A percentile compares a stretch with the other conserved stretches of the same genome.
Conservation (phyloP, 2,797 vertebrate genomes). For the Rhodeus uyekii region DNA sequence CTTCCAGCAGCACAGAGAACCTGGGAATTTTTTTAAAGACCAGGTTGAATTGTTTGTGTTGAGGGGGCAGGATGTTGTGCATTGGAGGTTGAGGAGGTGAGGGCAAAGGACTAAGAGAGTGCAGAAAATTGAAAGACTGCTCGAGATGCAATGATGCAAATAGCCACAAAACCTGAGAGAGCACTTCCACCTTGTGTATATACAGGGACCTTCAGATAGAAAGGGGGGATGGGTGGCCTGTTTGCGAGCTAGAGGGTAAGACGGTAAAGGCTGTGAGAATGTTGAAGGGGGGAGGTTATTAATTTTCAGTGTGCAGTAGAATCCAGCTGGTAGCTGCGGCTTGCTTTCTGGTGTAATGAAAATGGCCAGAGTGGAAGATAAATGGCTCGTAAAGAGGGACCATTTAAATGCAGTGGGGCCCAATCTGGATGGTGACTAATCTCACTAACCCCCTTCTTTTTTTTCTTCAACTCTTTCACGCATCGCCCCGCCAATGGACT, state of each 20-base stretch:
- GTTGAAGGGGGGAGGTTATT: constrained; percentile 83
- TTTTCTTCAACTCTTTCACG: constrained; percentile 17
- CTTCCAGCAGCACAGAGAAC: constrained; percentile 83
- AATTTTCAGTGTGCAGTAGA: constrained; percentile 94
- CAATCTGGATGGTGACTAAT: constrained; percentile 58
- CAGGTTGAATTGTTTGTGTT: constrained; percentile 91
- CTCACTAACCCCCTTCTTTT: constrained; percentile 35
- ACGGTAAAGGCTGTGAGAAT: constrained; percentile 65
- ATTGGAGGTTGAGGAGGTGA: constrained; percentile 76
- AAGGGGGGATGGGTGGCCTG: constrained; percentile 56
- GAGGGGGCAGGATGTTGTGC: constrained; percentile 77
- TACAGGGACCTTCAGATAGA: constrained; percentile 43
- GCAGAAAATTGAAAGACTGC: constrained; percentile 89
- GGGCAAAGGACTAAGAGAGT: constrained; percentile 87
- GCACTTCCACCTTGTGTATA: constrained; percentile 84
- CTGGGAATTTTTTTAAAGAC: constrained; percentile 89
- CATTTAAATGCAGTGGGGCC: constrained; percentile 96
- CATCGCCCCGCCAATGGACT: constrained; percentile 37
- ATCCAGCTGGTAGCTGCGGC: constrained; percentile 95
- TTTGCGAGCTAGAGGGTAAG: constrained; percentile 62
- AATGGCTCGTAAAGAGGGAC: constrained; percentile 98
- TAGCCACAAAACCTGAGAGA: constrained; percentile 86
- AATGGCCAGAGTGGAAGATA: constrained; percentile 98
- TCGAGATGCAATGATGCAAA: constrained; percentile 81
- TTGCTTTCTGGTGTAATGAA: constrained; percentile 96